Percentiles rank a stretch among this genome's conserved stretches.
These are phyloP conservation scores for Palaemon carinicauda DNA, from an alignment of 1,140 invertebrate species.

Conservation along the genomic window DNA sequence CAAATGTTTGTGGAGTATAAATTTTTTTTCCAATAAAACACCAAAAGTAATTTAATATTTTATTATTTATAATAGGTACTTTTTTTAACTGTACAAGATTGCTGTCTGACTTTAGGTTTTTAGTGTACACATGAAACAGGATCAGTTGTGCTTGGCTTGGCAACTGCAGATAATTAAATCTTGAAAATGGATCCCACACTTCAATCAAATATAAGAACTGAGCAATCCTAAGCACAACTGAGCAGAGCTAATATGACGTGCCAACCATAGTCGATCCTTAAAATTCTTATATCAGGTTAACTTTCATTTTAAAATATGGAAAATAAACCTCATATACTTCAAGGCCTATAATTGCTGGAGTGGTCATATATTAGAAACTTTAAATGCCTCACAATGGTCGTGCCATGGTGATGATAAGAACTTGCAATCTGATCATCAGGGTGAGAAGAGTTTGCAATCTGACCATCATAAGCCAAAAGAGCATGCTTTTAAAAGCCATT, in stretches of 20 bases:
- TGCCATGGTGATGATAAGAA: not conserved
- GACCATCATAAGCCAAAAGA: conserved; percentile 21
- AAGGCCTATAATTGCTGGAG: conserved; percentile 32
- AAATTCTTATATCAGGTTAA: conserved; percentile 15
- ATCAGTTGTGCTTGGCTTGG: conserved; percentile 38
- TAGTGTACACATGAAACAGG: conserved; percentile 49
- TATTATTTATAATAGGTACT: conserved; percentile 58
- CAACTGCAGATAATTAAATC: not conserved
- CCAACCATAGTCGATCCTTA: conserved; percentile 47
- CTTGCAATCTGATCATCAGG: conserved; percentile 16
- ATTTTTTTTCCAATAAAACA: not conserved
- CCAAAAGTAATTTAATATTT: conserved; percentile 22
- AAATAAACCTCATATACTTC: conserved; percentile 39
- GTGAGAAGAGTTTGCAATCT: not conserved
- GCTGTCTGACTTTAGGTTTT: conserved; percentile 41
- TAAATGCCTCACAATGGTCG: conserved; percentile 42
- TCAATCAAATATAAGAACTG: conserved; percentile 28
- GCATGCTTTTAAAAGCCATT: conserved; percentile 26
- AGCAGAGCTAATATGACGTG: conserved; percentile 43
- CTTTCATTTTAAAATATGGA: conserved; percentile 20
- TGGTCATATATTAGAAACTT: conserved; percentile 13
- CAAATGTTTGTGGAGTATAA: too few species aligned
- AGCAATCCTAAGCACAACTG: conserved; percentile 39
- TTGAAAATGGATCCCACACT: not conserved
- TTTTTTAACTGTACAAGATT: conserved; percentile 56